Evolutionary conservation across 1,140 invertebrate species (phyloP), one percentile per base, ranked within the genome.

Genomic region (Gonioctena quinquepunctata): DNA sequence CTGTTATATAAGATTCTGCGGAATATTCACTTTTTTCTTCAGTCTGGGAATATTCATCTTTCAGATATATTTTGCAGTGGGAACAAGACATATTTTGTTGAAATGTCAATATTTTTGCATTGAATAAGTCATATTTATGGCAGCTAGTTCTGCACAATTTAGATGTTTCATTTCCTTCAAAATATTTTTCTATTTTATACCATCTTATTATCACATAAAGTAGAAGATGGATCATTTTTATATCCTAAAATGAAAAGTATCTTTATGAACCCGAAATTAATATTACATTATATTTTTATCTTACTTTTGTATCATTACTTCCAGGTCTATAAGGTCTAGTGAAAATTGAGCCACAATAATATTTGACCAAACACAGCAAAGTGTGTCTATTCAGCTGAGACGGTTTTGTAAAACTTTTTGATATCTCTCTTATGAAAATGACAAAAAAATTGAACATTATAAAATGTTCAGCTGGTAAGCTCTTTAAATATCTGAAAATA

Each of bases 221-320:
- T 26, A 74, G 33, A 18, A 74, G 48, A n/a, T 60, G 63, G 62
- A 64, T 33, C 25, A 69, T 57, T 4, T 18, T 59, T 0, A 63
- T 64, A 65, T 50, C 52, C 71, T 75, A 54, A 65, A 75, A 75
- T n/a, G n/a, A n/a, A n/a, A n/a, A n/a, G n/a, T n/a, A n/a, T n/a
- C n/a, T n/a, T n/a, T n/a, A n/a, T n/a, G n/a, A n/a, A n/a, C n/a
- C n/a, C n/a, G n/a, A n/a, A n/a, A n/a, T n/a, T n/a, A n/a, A n/a
- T n/a, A n/a, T n/a, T n/a, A n/a, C n/a, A n/a, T n/a, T n/a, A n/a
- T n/a, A n/a, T n/a, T n/a, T 25, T 63, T 63, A 71, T 63, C 60
- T 71, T 49, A 7, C 22, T 65, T 57, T 61, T 8, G 7, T 60
- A 26, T 69, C 66, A 42, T 57, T 21, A 26, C 59, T n/a, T 70